A percentile compares a stretch with the other conserved stretches of the same genome.
Evolutionary conservation across 2,113 vertebrate species (phyloP).

Genomic region (Hippocampus comes): DNA sequence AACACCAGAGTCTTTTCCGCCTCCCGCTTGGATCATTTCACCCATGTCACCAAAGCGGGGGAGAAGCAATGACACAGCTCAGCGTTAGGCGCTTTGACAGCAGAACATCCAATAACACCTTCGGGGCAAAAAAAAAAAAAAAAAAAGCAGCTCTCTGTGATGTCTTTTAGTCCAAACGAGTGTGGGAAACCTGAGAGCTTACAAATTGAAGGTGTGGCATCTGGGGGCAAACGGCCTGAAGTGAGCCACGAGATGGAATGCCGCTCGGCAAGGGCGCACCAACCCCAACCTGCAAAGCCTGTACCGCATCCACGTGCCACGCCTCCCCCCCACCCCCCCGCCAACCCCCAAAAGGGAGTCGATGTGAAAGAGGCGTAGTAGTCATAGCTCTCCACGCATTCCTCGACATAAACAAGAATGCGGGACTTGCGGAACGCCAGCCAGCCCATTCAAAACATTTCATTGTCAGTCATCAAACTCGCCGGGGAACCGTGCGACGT

Average conservation of each 20-base stretch:
- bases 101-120: neutral
- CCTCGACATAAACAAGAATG: neutral
- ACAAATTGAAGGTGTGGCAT: constrained; percentile 41
- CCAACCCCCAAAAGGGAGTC: constrained; percentile 8
- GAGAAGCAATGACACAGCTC: constrained; percentile 14
- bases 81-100: constrained; percentile 8
- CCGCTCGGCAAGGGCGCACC: constrained; percentile 26
- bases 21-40: constrained; percentile 15
- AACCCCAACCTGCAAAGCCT: constrained; percentile 43
- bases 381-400: neutral
- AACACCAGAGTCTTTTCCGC: constrained; percentile 31
- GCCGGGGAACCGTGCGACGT: neutral
- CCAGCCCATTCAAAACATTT: neutral
- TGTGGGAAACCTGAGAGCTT: neutral
- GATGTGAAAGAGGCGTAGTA: constrained; percentile 12
- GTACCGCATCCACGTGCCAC: constrained; percentile 19
- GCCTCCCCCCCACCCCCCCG: neutral
- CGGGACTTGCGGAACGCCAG: neutral
- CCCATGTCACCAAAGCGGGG: constrained; percentile 33
- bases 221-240: neutral
- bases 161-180: neutral
- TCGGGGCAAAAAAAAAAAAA: neutral
- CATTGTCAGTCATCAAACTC: neutral
- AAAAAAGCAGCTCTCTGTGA: neutral
- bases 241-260: constrained; percentile 49